These are phyloP conservation scores for Heterodera filipjevi DNA, from an alignment of 2,888 invertebrate genomes.

Conservation along the genomic window DNA sequence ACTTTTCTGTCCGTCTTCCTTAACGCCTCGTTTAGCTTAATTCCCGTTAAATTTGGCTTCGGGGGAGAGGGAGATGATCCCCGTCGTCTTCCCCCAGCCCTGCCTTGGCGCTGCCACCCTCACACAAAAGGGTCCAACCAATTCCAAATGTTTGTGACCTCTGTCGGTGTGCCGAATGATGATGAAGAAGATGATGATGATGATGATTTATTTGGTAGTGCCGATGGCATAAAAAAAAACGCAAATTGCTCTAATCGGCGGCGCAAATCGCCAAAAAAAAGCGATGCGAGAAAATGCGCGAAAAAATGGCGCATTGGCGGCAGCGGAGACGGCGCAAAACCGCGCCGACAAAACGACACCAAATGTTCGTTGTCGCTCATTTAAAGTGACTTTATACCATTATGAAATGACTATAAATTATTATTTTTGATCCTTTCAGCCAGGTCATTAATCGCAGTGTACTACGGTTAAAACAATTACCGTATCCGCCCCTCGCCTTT, in stretches of 20 bases:
- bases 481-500: no score
- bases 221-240: not conserved
- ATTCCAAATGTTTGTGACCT: not conserved
- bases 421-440: no score
- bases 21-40: constrained; percentile 21
- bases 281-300: not conserved
- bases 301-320: no score
- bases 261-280: not conserved
- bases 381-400: no score
- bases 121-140: no score
- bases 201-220: not conserved
- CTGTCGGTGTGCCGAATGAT: not conserved
- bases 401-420: no score
- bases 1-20: not conserved
- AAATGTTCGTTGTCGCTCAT: no score
- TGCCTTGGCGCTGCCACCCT: no score
- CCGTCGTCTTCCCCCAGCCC: not conserved
- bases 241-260: not conserved
- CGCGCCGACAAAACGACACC: no score
- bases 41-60: not conserved
- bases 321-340: no score
- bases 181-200: not conserved
- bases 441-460: no score
- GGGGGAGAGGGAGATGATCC: not conserved
- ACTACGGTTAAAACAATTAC: no score